Evolutionary conservation across 2,113 vertebrate species (phyloP), one percentile per base, ranked within the genome.

Genomic region (Pundamilia nyererei): DNA sequence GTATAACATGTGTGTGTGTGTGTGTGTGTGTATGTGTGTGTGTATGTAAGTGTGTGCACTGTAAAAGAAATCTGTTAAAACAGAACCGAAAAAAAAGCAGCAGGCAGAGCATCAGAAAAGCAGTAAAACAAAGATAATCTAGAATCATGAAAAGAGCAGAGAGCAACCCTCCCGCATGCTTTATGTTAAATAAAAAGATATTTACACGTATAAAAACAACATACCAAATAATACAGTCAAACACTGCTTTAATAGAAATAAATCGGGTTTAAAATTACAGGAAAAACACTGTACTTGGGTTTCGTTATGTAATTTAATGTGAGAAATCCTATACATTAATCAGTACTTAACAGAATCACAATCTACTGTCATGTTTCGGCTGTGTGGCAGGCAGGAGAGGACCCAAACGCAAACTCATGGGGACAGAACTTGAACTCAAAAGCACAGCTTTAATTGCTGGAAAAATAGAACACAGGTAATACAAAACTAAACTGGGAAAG

Each of bases 81-180:
- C 2, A 38, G 6, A 65, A 62, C 1, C 35, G 58, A 8, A 38
- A 38, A 60, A 26, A 26, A 70, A 45, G 12, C 35, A 68, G 62
- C 62, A 40, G 35, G 35, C 11, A 21, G 62, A 24, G 62, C 35
- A 68, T 24, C 35, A 68, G n/a, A 45, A 72, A 45, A 26, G 13
- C 40, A 72, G 21, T 72, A 72, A 45, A 45, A 9, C 40, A 11
- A 72, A 26, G 3, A 26, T 45, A 29, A 72, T 47, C 14, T 47
- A 47, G 13, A 8, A 29, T 29, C 21, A 26, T 17, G n/a, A 29
- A 72, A 72, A 45, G 38, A 45, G 40, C 8, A 72, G 21, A 72
- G 0, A 7, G 4, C 24, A 45, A 72, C 9, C 4, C 14, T 47
- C 42, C 40, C 0, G 0, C 2, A 26, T 72, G 13, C 6, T 17